Percentiles rank a stretch among this genome's conserved stretches.
Evolutionary conservation across 2,888 invertebrate genomes (phyloP).

Genomic region (Hoplodrina blanda): DNA sequence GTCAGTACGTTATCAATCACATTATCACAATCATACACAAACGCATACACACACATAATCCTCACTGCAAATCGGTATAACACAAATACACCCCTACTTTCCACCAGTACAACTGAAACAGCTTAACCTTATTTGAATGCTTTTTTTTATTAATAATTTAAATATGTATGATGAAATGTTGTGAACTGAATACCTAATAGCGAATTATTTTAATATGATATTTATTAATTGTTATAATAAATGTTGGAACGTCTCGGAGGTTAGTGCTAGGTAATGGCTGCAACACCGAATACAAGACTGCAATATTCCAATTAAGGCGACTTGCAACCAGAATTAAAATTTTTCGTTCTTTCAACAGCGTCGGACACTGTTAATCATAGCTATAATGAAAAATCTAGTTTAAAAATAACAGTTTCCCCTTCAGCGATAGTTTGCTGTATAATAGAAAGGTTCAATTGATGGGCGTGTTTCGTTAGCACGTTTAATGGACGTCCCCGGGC

Average conservation of each 20-base stretch:
- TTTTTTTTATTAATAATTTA: too few relatives aligned
- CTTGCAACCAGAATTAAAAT: slow-evolving; percentile 2
- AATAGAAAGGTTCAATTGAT: slow-evolving; percentile 58
- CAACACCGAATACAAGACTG: slow-evolving; percentile 1
- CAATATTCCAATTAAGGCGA: slow-evolving; percentile 20
- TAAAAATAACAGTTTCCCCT: slow-evolving; percentile 25
- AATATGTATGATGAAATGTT: too few relatives aligned
- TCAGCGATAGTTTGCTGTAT: slow-evolving; percentile 34
- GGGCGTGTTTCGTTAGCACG: slow-evolving; percentile 59
- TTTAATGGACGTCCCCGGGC: slow-evolving; percentile 57
- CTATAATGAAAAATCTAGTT: slow-evolving; percentile 30
- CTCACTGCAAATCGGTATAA: too few relatives aligned
- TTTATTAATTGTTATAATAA: too few relatives aligned
- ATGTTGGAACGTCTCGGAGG: too few relatives aligned
- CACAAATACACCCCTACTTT: too few relatives aligned
- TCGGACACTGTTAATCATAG: slow-evolving; percentile 37
- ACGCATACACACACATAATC: too few relatives aligned
- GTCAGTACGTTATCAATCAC: neutral
- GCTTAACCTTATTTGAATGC: too few relatives aligned
- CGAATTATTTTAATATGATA: too few relatives aligned
- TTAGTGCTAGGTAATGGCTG: too few relatives aligned
- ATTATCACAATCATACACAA: neutral
- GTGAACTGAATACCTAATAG: too few relatives aligned
- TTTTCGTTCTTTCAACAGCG: slow-evolving; percentile 12
- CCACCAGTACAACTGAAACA: too few relatives aligned